Base-by-base conservation (phyloP, 2,113 vertebrate genomes). In the Cyanoderma ruficeps region DNA sequence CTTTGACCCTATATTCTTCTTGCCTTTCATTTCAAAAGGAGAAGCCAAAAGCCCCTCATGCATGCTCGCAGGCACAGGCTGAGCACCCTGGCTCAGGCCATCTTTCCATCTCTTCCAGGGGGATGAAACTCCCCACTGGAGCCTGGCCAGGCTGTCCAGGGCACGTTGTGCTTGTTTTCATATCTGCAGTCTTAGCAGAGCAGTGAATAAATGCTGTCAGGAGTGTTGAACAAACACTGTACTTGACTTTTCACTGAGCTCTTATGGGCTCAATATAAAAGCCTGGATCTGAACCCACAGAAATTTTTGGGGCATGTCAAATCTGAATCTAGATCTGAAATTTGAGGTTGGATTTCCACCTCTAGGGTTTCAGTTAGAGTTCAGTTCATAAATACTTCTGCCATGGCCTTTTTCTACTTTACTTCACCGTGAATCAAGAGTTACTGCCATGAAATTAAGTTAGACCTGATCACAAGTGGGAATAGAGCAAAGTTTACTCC, bases 311-410 rank as follows among this genome's bases (percentile, higher is more conserved):
- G 83, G 41, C 65, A 57, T 61, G 82, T 64, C 68, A 90, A 92
- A 92, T 90, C 85, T 72, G 87, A 90, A 92, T 63, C 46, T 47
- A 92, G 63, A 89, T 90, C 68, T 94, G 67, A 96, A 93, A 71
- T 47, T 19, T 89, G 85, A 83, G 85, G 80, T 19, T 90, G 52
- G 75, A 77, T 57, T 92, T 91, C 70, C n/a, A 70, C 77, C 77
- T 92, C 89, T 14, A 68, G 88, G 83, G 85, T 67, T 90, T 92
- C 61, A 87, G 52, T 57, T 76, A 11, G 72, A 97, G 80, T 64
- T 87, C 10, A 23, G 69, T 94, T 87, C 93, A 92, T 95, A 89
- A 95, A 92, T 83, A 75, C 72, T 89, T 93, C 74, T 93, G 49
- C 83, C 49, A 27, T 1, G 19, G 81, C 37, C 49, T 86, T 93